Evolutionary conservation across 23 tunicate genomes (phyloP), one percentile per base, ranked within the genome.

Genomic region (Halocynthia aurantium): DNA sequence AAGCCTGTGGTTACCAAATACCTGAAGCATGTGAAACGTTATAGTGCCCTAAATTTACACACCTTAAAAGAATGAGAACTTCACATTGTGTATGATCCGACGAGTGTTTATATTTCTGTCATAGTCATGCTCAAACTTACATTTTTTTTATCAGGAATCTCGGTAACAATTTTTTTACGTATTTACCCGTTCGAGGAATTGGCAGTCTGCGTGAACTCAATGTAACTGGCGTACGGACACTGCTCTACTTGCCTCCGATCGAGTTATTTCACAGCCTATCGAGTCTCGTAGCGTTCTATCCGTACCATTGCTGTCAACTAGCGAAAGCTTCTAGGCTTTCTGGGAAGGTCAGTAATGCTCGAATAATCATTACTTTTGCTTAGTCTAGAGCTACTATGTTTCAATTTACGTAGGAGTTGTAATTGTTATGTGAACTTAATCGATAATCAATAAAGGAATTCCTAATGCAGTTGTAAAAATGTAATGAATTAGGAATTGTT

Each of bases 231-330:
- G 82, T 83, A 2, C 82, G 58, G 51, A 85, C 73, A 10, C 52
- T 90, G 77, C 71, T 81, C 7, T 82, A 81, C 70, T 55, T 90
- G 7, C 97, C 97, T 7, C 85, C 90, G 7, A 61, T 75, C 20
- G 75, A 77, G 52, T 13, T 80, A 5, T 55, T 90, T 13, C 72
- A 77, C 65, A 72, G 63, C 11, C 70, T 90, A 9, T 72, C 70
- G n/a, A 62, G 64, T 50, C 61, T 89, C 18, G 75, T 67, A 40
- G 90, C 96, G 10, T 71, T 80, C 51, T 89, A 84, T 80, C 67
- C 85, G 6, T 89, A 84, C 61, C 96, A 89, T 55, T 89, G 96
- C 77, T 89, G 96, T 69, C 88, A 83, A 75, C 74, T 83, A 18
- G 63, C 78, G 57, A 74, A 54, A 74, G 56, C 44, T 31, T 31